A percentile compares a stretch with the other conserved stretches of the same genome.
phyloP scores from a whole-genome alignment of 2,888 invertebrate genomes.

The Lamproptera curius region DNA sequence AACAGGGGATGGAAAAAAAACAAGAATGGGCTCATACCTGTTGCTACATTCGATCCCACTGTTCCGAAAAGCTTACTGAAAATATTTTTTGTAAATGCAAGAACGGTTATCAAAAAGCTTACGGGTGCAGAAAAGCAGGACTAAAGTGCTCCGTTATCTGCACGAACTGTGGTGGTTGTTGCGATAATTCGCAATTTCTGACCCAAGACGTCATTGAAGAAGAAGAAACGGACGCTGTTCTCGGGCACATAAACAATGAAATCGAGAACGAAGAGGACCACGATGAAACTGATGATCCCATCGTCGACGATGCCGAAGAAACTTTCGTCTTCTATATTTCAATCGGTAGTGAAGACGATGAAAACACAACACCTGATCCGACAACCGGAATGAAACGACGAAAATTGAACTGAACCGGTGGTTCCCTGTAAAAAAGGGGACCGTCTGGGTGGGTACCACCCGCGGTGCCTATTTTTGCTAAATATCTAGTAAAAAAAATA shows the following conservation, averaged over 20 bases:
- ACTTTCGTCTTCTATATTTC: background rate
- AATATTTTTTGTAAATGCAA: too few relatives aligned
- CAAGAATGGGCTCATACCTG: background rate
- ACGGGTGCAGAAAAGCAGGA: background rate
- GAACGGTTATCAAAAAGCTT: too few relatives aligned
- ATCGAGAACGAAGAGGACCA: background rate
- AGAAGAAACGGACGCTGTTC: too few relatives aligned
- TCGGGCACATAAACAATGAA: background rate
- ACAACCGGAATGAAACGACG: background rate
- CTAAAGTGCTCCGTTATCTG: background rate
- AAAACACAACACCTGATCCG: too few relatives aligned
- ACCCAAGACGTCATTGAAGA: background rate
- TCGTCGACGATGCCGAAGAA: background rate
- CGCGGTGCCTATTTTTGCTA: too few relatives aligned
- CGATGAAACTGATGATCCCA: background rate
- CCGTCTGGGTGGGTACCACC: too few relatives aligned
- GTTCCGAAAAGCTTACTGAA: too few relatives aligned
- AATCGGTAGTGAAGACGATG: background rate
- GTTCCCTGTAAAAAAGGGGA: too few relatives aligned
- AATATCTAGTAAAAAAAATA: too few relatives aligned
- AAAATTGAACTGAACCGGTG: background rate
- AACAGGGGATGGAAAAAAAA: background rate
- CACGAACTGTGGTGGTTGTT: too few relatives aligned
- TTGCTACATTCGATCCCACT: background rate
- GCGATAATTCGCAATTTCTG: background rate